phyloP scores from a whole-genome alignment of 2,113 vertebrate genomes.

The Conger conger region DNA sequence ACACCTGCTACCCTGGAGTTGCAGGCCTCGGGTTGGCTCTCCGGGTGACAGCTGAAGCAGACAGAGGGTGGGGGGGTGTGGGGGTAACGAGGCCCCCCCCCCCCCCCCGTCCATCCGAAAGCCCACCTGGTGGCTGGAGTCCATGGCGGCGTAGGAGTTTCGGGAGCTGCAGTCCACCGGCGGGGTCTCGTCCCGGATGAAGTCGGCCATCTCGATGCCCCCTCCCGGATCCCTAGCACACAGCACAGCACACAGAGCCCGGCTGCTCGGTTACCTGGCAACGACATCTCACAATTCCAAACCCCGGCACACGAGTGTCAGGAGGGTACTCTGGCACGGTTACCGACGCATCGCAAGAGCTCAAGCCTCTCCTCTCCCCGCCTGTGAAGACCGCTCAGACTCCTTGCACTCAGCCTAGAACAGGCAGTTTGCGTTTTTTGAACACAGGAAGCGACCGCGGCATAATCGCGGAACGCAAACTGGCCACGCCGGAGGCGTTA shows the following conservation, averaged over 20 bases:
- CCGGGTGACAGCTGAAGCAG: neutral
- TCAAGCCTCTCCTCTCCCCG: neutral
- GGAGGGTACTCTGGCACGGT: neutral
- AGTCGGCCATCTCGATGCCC: conserved; percentile 97
- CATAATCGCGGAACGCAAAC: neutral
- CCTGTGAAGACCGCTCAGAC: neutral
- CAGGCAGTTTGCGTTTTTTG: neutral
- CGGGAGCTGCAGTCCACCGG: conserved; percentile 97
- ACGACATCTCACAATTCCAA: conserved; percentile 11
- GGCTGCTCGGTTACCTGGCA: conserved; percentile 23
- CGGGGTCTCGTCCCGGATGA: conserved; percentile 91
- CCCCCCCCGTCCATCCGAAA: neutral
- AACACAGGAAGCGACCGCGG: neutral
- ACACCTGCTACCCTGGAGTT: neutral
- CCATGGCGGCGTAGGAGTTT: conserved; percentile 93
- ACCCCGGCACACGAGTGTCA: neutral
- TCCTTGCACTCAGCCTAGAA: neutral
- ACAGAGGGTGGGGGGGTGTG: neutral
- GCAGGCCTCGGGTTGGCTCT: neutral
- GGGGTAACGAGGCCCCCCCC: neutral
- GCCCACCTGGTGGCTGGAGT: conserved; percentile 85
- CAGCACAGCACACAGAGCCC: conserved; percentile 27
- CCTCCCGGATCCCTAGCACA: conserved; percentile 89
- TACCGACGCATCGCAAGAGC: neutral
- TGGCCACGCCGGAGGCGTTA: neutral